A percentile compares a stretch with the other conserved stretches of the same genome.
Conservation (phyloP, 2,113 vertebrate species). For the Hippocampus comes region DNA sequence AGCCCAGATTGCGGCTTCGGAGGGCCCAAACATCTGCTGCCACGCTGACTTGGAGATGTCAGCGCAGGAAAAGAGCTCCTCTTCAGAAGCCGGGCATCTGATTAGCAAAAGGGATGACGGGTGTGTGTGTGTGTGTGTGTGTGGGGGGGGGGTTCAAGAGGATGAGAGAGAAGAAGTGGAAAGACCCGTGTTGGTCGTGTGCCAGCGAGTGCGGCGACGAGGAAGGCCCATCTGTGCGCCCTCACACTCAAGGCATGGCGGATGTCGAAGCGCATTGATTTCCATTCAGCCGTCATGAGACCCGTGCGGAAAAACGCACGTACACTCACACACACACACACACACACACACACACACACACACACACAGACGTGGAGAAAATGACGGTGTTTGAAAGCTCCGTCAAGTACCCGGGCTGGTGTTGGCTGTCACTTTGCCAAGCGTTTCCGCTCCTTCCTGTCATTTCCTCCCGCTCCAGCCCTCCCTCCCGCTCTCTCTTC, state of each 20-base stretch:
- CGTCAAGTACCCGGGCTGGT: conserved; percentile 63
- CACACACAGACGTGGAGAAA: conserved; percentile 19
- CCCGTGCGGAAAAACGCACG: conserved; percentile 53
- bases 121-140: background rate
- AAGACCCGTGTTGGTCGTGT: conserved; percentile 54
- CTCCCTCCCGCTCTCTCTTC: conserved; percentile 43
- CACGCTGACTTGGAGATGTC: conserved; percentile 61
- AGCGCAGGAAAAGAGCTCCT: conserved; percentile 40
- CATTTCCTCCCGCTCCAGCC: conserved; percentile 60
- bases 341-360: conserved; percentile 20
- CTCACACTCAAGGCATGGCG: conserved; percentile 66
- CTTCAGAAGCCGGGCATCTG: conserved; percentile 56
- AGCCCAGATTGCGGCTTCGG: conserved; percentile 62
- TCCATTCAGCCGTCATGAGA: conserved; percentile 68
- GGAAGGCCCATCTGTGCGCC: conserved; percentile 68
- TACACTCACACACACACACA: conserved; percentile 18
- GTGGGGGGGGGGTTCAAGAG: background rate
- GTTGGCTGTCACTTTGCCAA: conserved; percentile 65
- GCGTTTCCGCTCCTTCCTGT: conserved; percentile 67
- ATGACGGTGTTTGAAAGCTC: conserved; percentile 56
- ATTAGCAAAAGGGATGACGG: conserved; percentile 35
- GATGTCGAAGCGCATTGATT: conserved; percentile 72
- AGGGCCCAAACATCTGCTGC: conserved; percentile 68
- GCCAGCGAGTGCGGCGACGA: conserved; percentile 60
- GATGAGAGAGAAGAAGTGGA: conserved; percentile 41